Base-by-base conservation (phyloP, 2,797 vertebrate species). In the Rhadinocentrus ornatus region DNA sequence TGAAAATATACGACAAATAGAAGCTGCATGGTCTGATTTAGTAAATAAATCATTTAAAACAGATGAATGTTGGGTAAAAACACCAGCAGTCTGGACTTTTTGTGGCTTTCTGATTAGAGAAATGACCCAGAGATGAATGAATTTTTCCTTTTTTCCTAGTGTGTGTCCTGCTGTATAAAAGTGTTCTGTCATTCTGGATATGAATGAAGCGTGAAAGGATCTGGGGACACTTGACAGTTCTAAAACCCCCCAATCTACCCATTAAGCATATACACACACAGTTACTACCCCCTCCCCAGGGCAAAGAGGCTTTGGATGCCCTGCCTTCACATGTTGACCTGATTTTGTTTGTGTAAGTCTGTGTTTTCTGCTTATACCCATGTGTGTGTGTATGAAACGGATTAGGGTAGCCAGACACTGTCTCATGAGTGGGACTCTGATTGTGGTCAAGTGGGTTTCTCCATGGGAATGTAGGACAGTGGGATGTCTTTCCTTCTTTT, bases 281-380 rank as follows among this genome's bases (percentile, higher is more conserved):
- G 78, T 61, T 61, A 62, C 79, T 72, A 52, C 62, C 90, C 83
- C 54, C 62, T 72, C 73, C 76, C 61, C 2, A 1, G 66, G 81
- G 85, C 77, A 83, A 87, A 89, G 75, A 86, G 84, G 93, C 87
- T 92, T 93, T 91, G 74, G 82, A 71, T 78, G 73, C 64, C 66
- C 60, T 78, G 86, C 75, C 62, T 86, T 44, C 78, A 75, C 83
- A 76, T 53, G 69, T 78, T 92, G 93, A 93, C 93, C 92, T 92
- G 82, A 90, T 92, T 93, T 83, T 74, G 35, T 75, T 61, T 77
- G 77, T 80, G 77, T 66, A 60, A 50, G 39, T 71, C 73, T 81
- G 76, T 80, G 53, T 81, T 78, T 74, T 77, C 78, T 81, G 60
- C 74, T 63, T 48, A 39, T 59, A 46, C 39, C 26, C 39, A 34